Evolutionary conservation across 2,113 vertebrate genomes (phyloP).

Genomic region (Cynocephalus volans): DNA sequence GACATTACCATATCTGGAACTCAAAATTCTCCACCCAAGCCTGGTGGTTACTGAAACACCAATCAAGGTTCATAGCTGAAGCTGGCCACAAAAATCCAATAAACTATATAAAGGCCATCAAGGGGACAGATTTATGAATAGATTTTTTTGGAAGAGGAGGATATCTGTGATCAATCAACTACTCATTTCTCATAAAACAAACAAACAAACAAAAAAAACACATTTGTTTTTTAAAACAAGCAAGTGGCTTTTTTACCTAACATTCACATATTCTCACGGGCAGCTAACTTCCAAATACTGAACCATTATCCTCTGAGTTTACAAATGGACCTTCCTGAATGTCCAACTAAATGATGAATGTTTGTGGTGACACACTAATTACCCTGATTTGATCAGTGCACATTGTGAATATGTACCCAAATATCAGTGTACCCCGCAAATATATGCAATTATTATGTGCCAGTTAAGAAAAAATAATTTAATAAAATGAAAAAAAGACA

Average conservation of each 20-base stretch:
- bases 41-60: background rate
- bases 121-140: background rate
- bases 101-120: background rate
- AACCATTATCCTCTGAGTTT: background rate
- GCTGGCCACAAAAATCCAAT: background rate
- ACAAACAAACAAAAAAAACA: background rate
- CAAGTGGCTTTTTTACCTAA: background rate
- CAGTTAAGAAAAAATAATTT: too few species aligned
- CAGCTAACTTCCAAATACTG: background rate
- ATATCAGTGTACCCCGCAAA: too few species aligned
- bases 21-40: background rate
- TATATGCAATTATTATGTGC: too few species aligned
- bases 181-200: background rate
- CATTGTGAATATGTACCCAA: too few species aligned
- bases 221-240: background rate
- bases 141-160: background rate
- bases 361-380: too few species aligned
- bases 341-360: slow-evolving; percentile 15
- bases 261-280: background rate
- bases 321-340: slow-evolving; percentile 11
- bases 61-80: background rate
- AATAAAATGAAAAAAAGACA: background rate
- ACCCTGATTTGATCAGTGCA: too few species aligned
- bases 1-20: background rate
- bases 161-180: background rate